Evolutionary conservation across 2,888 invertebrate genomes (phyloP), one percentile per base, ranked within the genome.

Genomic region (Coelinius sp.): DNA sequence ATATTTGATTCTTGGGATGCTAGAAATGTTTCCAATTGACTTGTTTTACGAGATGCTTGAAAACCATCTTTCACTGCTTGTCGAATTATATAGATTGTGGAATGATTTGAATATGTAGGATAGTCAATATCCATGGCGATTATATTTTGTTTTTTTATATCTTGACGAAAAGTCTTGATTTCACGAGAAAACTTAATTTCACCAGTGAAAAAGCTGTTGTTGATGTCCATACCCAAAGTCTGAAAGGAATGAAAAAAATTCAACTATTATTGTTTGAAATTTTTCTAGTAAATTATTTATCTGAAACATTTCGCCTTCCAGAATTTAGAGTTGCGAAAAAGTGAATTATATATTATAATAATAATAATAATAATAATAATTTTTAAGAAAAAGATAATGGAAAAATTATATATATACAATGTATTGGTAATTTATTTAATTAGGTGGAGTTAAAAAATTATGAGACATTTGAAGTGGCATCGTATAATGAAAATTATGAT

Each of bases 121-220:
- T 72, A 68, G 17, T 20, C 35, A 1, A 2, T 12, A n/a, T 31
- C 14, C 6, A n/a, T 3, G 25, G 12, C 24, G 14, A 52, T 2
- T 12, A 38, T 87, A 1, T 84, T 83, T 71, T 91, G 88, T 77
- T 90, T 90, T 66, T 89, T 88, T 79, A 90, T 90, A 10, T 89
- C 87, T 73, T 89, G 88, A 38, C 88, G 88, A 73, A 92, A 85
- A 75, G 88, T 88, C 78, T 88, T 89, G 62, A 94, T 89, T 75
- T 92, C 91, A 84, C 93, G 92, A 22, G 92, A 92, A 84, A 93
- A 94, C 72, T 90, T 89, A n/a, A 94, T 90, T 86, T 94, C 93
- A 0, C 90, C 90, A 64, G 92, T 91, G 25, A 94, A 88, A 81
- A 90, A 89, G 6, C 91, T 91, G 76, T 92, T 91, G 6, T 91